Evolutionary conservation across 2,888 invertebrate species (phyloP).

Genomic region (Anoplius nigerrimus): DNA sequence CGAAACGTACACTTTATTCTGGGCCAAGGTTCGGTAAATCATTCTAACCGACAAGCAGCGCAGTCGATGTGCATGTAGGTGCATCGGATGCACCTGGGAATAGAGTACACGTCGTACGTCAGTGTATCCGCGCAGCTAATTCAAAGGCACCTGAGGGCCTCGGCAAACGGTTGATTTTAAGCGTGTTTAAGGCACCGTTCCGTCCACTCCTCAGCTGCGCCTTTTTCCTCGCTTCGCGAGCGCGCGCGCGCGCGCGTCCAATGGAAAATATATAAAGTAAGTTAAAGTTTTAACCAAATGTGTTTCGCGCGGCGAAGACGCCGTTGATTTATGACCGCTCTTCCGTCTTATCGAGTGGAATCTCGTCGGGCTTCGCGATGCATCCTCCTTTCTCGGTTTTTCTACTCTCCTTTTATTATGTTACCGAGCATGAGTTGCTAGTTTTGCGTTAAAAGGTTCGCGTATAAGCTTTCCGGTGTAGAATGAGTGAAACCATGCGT

Average conservation of each 20-base stretch:
- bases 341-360: conserved; percentile 1
- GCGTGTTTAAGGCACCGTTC: too few relatives aligned
- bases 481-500: background rate
- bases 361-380: background rate
- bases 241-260: background rate
- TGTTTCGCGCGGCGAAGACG: background rate
- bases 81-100: conserved; percentile 14
- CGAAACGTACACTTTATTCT: conserved; percentile 1
- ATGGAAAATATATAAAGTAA: conserved; percentile 1
- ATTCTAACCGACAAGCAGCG: too few relatives aligned
- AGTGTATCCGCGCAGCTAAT: conserved; percentile 31
- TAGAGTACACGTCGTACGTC: conserved; percentile 21
- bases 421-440: conserved; percentile 42
- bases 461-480: background rate
- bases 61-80: background rate
- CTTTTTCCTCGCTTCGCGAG: too few relatives aligned
- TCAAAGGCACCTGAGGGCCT: conserved; percentile 15
- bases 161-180: conserved; percentile 3
- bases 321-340: background rate
- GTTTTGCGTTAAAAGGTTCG: conserved; percentile 16
- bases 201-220: too few relatives aligned
- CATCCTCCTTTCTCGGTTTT: conserved; percentile 2
- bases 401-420: conserved; percentile 33
- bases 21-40: background rate
- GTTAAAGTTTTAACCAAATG: background rate